Conservation (phyloP, 2,113 vertebrate species). For the Phrynosoma blainvillii region DNA sequence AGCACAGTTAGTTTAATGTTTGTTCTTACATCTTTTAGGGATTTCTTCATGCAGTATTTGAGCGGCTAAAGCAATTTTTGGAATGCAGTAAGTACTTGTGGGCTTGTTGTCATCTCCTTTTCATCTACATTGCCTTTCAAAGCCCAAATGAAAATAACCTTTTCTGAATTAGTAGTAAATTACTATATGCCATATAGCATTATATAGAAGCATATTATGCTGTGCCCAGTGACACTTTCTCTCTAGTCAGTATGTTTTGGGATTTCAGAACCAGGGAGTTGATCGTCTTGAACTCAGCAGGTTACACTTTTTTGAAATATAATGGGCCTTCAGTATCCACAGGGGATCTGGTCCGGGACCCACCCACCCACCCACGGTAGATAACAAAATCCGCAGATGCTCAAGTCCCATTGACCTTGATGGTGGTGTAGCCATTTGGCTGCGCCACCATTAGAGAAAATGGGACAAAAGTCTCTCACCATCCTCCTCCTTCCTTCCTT, state of each 20-base stretch:
- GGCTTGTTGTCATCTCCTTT: background rate
- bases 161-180: background rate
- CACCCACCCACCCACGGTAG: too few species aligned
- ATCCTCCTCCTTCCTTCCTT: too few species aligned
- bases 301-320: background rate
- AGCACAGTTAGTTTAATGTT: fast-evolving
- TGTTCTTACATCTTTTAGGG: conserved; percentile 75
- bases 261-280: background rate
- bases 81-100: conserved; percentile 91
- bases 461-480: too few species aligned
- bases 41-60: conserved; percentile 93
- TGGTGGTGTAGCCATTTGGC: too few species aligned
- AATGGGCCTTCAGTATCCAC: too few species aligned
- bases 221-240: background rate
- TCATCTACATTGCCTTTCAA: background rate
- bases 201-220: background rate
- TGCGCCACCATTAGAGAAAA: too few species aligned
- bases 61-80: conserved; percentile 92
- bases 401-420: too few species aligned
- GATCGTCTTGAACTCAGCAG: too few species aligned
- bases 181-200: background rate
- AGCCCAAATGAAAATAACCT: background rate
- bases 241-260: background rate
- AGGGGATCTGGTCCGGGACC: too few species aligned
- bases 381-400: too few species aligned